These are phyloP conservation scores for Saccopteryx leptura DNA, from an alignment of 2,113 vertebrate species.

Conservation along the genomic window DNA sequence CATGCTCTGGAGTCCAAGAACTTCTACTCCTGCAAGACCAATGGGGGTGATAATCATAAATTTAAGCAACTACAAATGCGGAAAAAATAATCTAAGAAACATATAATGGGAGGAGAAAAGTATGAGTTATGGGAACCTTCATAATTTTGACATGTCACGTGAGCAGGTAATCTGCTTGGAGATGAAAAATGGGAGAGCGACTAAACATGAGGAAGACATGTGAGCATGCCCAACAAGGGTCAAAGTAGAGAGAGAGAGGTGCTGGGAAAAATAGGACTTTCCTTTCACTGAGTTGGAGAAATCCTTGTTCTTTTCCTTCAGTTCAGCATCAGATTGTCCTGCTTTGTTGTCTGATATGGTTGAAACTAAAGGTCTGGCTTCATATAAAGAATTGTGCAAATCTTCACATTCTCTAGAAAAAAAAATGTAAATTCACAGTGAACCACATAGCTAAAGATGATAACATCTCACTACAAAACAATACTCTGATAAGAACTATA, in stretches of 20 bases:
- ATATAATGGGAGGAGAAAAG: slow-evolving; percentile 37
- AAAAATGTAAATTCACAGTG: slow-evolving; percentile 20
- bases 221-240: background rate
- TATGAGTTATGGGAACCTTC: background rate
- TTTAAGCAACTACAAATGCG: background rate
- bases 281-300: background rate
- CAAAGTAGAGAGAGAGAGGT: background rate
- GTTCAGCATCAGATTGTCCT: background rate
- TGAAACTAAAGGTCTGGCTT: slow-evolving; percentile 1
- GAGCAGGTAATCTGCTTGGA: background rate
- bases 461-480: slow-evolving; percentile 1
- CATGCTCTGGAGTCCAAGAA: background rate
- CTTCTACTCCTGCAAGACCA: background rate
- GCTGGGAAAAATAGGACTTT: background rate
- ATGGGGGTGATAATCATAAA: background rate
- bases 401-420: background rate
- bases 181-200: background rate
- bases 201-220: background rate
- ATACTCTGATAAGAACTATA: background rate
- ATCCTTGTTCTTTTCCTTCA: background rate
- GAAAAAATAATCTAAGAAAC: background rate
- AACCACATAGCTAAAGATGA: background rate
- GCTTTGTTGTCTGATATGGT: background rate
- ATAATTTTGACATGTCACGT: background rate
- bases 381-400: background rate